Evolutionary conservation across 2,888 invertebrate species (phyloP).

Genomic region (Drosophila robusta): DNA sequence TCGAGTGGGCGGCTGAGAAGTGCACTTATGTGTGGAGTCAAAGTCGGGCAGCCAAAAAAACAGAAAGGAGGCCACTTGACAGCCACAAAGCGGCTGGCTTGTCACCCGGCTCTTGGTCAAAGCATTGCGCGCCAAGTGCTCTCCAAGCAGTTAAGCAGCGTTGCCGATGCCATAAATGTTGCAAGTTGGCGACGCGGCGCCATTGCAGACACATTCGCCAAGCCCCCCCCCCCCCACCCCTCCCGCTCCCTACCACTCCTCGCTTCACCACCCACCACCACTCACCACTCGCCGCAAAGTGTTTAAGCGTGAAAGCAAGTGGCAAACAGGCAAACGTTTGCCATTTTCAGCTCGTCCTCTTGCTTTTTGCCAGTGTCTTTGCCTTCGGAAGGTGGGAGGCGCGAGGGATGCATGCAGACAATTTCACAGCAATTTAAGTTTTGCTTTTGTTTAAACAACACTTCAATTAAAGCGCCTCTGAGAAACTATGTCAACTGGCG

Average conservation of each 20-base stretch:
- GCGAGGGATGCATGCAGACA: constrained; percentile 47
- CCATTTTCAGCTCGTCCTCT: constrained; percentile 47
- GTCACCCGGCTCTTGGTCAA: constrained; percentile 79
- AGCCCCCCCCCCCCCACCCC: not conserved
- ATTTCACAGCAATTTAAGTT: constrained; percentile 79
- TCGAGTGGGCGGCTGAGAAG: constrained; percentile 48
- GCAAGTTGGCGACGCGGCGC: constrained; percentile 48
- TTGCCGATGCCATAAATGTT: constrained; percentile 72
- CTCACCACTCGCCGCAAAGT: constrained; percentile 39
- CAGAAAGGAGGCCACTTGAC: constrained; percentile 66
- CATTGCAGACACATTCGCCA: constrained; percentile 31
- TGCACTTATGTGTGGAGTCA: constrained; percentile 72
- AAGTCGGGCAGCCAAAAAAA: constrained; percentile 55
- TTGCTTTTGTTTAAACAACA: constrained; percentile 81
- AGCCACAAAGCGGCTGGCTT: constrained; percentile 78
- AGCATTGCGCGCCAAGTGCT: constrained; percentile 71
- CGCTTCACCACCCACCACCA: no score
- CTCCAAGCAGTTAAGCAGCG: constrained; percentile 76
- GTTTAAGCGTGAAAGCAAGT: constrained; percentile 61
- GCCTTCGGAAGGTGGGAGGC: constrained; percentile 1
- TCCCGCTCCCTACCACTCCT: no score
- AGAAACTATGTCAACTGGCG: constrained; percentile 73
- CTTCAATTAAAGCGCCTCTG: constrained; percentile 74
- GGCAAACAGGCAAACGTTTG: constrained; percentile 61
- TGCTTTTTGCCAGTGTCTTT: constrained; percentile 7